These are phyloP conservation scores for Liolophura sinensis DNA, from an alignment of 1,140 invertebrate species.

Conservation along the genomic window DNA sequence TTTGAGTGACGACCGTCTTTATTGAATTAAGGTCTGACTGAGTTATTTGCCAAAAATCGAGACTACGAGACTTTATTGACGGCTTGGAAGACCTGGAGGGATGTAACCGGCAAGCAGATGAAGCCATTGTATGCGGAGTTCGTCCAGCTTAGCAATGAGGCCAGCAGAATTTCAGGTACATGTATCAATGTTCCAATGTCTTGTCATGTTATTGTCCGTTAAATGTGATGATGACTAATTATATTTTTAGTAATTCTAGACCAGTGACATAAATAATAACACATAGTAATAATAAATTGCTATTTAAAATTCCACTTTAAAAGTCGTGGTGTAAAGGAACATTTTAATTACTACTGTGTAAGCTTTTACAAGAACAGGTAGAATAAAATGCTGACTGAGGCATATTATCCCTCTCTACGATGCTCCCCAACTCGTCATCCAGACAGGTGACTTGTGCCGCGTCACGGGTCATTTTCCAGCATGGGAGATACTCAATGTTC, in stretches of 20 bases:
- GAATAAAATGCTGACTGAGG: no score
- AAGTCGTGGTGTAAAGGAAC: no score
- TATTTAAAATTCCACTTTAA: no score
- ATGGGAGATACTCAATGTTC: no score
- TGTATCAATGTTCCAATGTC: background rate
- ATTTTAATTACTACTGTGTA: no score
- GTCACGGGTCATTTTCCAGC: no score
- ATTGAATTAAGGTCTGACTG: constrained; percentile 26
- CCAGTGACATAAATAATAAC: background rate
- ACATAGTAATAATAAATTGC: background rate
- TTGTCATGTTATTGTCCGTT: background rate
- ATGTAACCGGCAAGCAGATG: constrained; percentile 71
- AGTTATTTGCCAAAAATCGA: constrained; percentile 36
- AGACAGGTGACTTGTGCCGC: no score
- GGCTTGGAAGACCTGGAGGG: constrained; percentile 75
- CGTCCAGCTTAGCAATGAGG: constrained; percentile 75
- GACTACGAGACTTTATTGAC: constrained; percentile 32
- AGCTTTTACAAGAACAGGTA: no score
- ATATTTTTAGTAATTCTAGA: background rate
- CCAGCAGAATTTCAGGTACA: constrained; percentile 80
- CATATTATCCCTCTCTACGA: no score
- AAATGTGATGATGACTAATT: background rate
- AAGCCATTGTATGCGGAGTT: constrained; percentile 76
- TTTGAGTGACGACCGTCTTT: no score
- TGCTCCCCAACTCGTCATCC: no score